Evolutionary conservation across 2,113 vertebrate species (phyloP).

Genomic region (Synodontis membranacea): DNA sequence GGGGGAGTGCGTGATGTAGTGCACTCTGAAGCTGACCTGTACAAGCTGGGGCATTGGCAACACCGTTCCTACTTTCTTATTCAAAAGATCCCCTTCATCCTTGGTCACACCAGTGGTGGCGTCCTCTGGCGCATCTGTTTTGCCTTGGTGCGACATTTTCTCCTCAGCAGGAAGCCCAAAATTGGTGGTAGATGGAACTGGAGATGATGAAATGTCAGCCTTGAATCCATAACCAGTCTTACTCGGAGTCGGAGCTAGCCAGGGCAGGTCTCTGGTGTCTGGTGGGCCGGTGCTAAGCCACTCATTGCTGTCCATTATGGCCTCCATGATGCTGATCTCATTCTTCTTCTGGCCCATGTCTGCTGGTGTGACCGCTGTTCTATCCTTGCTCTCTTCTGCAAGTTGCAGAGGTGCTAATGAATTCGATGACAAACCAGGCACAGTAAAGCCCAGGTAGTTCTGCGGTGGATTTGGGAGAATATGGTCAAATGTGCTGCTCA

Average conservation of each 20-base stretch:
- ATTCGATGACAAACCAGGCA: neutral
- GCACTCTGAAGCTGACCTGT: conserved; percentile 80
- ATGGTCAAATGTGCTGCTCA: neutral
- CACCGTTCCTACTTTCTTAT: conserved; percentile 64
- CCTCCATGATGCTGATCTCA: conserved; percentile 76
- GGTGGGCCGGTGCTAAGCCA: conserved; percentile 62
- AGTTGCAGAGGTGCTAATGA: neutral
- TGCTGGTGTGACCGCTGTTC: neutral
- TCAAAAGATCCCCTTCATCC: conserved; percentile 57
- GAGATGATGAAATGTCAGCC: neutral
- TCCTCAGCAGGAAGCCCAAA: neutral
- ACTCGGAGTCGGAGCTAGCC: conserved; percentile 50
- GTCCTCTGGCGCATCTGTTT: neutral
- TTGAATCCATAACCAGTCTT: neutral
- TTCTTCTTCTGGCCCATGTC: conserved; percentile 58
- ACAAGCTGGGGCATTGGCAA: conserved; percentile 78
- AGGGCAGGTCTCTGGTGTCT: conserved; percentile 59
- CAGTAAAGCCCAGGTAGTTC: conserved; percentile 41
- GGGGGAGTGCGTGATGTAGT: conserved; percentile 78
- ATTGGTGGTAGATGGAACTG: neutral
- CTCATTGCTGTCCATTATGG: conserved; percentile 75
- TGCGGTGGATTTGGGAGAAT: neutral
- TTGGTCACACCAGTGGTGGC: neutral
- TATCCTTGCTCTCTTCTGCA: conserved; percentile 8
- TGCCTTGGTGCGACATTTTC: neutral